Evolutionary conservation across 2,888 invertebrate genomes (phyloP).

Genomic region (Phania funesta): DNA sequence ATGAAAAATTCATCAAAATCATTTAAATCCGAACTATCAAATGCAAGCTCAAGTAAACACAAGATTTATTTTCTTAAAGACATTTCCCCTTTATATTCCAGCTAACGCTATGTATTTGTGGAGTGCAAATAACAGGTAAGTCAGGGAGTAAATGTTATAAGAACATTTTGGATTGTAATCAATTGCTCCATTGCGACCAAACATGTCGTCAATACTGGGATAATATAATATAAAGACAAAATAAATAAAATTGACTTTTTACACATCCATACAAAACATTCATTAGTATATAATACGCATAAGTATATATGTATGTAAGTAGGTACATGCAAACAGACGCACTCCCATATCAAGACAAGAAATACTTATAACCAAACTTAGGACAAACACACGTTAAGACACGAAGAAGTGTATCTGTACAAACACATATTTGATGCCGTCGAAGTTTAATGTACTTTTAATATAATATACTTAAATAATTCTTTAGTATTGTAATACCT

Average conservation of each 20-base stretch:
- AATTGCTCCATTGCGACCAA: constrained; percentile 72
- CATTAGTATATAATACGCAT: background rate
- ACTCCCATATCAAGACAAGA: background rate
- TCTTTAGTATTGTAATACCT: constrained; percentile 49
- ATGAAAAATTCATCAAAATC: too few species aligned
- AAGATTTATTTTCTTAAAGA: background rate
- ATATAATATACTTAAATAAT: constrained; percentile 71
- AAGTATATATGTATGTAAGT: background rate
- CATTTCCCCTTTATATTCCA: background rate
- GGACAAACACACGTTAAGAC: background rate
- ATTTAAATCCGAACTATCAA: too few species aligned
- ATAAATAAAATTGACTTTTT: constrained; percentile 29
- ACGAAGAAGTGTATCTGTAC: background rate
- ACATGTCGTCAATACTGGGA: constrained; percentile 44
- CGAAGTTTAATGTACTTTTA: constrained; percentile 77
- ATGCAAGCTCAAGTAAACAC: background rate
- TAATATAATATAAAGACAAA: constrained; percentile 12
- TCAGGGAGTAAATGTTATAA: constrained; percentile 27
- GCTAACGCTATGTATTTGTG: background rate
- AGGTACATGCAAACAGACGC: background rate
- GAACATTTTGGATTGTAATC: constrained; percentile 69
- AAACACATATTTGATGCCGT: background rate
- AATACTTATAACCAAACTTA: constrained; percentile 15
- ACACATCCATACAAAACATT: background rate
- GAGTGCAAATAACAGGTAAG: constrained; percentile 30